Percentiles rank a stretch among this genome's conserved stretches.
phyloP scores from a whole-genome alignment of 2,797 vertebrate genomes.

The Pantherophis alleghaniensis region DNA sequence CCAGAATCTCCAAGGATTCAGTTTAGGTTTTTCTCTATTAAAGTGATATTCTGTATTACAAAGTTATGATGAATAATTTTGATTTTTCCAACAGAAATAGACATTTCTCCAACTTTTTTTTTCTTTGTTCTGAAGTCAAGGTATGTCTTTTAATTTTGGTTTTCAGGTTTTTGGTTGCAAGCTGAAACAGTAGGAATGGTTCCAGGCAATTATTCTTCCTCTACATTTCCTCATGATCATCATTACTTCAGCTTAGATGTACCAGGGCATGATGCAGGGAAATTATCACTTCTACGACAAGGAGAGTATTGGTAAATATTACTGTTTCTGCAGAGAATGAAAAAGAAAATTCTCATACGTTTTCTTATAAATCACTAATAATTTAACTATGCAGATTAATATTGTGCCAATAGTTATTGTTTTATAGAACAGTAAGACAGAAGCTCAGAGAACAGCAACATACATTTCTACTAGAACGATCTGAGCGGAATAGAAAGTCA shows the following conservation, averaged over 20 bases:
- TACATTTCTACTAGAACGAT: background rate
- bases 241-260: background rate
- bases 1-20: background rate
- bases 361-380: background rate
- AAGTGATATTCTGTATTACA: background rate
- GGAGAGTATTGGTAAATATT: background rate
- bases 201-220: background rate
- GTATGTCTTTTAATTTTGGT: background rate
- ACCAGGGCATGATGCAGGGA: background rate
- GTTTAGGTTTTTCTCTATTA: background rate
- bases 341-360: background rate
- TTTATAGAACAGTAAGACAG: rapidly evolving
- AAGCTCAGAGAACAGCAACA: background rate
- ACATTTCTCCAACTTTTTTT: background rate
- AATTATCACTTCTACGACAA: background rate
- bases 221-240: background rate
- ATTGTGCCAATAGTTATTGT: background rate
- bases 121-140: background rate
- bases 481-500: background rate
- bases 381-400: background rate
- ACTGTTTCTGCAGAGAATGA: background rate
- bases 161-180: background rate
- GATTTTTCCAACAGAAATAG: background rate
- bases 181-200: background rate
- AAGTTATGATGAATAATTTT: background rate